Percentiles rank a stretch among this genome's conserved stretches.
These are phyloP conservation scores for Balaeniceps rex DNA, from an alignment of 2,113 vertebrate species.

Conservation along the genomic window DNA sequence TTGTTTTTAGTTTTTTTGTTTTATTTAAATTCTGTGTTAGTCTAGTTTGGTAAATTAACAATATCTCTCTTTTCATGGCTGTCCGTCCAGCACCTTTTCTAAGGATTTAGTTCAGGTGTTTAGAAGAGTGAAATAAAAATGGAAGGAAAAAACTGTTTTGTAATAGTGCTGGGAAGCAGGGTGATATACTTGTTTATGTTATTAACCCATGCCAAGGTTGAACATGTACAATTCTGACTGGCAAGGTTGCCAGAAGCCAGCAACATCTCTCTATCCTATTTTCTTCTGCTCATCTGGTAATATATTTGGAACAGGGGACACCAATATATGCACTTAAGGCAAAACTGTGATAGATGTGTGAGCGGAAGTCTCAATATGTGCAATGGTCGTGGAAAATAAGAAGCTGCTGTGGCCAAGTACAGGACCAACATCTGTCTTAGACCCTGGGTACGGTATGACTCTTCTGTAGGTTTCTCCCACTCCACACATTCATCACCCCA, in stretches of 20 bases:
- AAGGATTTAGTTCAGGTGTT: not conserved
- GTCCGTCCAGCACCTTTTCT: not conserved
- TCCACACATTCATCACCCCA: not conserved
- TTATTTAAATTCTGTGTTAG: not conserved
- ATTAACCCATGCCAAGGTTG: not conserved
- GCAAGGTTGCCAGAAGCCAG: not conserved
- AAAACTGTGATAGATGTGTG: not conserved
- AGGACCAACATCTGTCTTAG: not conserved
- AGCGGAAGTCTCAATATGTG: not conserved
- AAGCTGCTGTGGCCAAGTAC: not conserved
- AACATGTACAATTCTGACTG: not conserved
- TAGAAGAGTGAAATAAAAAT: not conserved
- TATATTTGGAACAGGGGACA: not conserved
- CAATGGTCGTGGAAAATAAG: not conserved
- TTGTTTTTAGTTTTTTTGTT: not conserved
- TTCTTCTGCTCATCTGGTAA: not conserved
- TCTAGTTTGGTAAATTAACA: not conserved
- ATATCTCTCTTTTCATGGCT: not conserved
- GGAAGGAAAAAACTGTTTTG: not conserved
- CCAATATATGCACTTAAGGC: not conserved
- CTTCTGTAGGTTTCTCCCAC: not conserved
- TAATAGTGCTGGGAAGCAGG: not conserved
- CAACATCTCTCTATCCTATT: slow-evolving; percentile 12
- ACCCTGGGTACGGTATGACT: not conserved
- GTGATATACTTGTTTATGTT: not conserved